These are phyloP conservation scores for Plectropomus leopardus DNA, from an alignment of 2,113 vertebrate genomes.

Conservation along the genomic window DNA sequence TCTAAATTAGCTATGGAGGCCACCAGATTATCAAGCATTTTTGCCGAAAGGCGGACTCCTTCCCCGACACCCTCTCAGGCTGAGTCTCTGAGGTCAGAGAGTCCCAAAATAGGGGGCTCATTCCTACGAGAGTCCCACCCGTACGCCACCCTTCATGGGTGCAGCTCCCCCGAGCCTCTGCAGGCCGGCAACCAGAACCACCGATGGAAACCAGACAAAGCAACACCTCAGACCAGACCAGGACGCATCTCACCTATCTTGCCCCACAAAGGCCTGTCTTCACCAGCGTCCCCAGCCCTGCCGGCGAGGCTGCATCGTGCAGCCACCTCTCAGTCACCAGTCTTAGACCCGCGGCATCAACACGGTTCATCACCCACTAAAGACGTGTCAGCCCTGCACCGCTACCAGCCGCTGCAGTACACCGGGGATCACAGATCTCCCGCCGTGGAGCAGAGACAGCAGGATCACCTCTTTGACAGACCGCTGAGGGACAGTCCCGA, in stretches of 20 bases:
- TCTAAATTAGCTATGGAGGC: slow-evolving; percentile 69
- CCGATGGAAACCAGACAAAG: slow-evolving; percentile 43
- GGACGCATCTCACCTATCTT: slow-evolving; percentile 46
- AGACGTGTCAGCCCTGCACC: slow-evolving; percentile 51
- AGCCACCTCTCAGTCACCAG: slow-evolving; percentile 49
- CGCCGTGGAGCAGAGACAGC: slow-evolving; percentile 24
- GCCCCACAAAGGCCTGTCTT: slow-evolving; percentile 35
- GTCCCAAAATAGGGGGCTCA: slow-evolving; percentile 41
- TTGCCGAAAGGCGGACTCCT: slow-evolving; percentile 62
- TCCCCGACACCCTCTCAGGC: slow-evolving; percentile 68
- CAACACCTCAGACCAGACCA: slow-evolving; percentile 40
- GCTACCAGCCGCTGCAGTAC: slow-evolving; percentile 67
- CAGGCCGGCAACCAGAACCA: slow-evolving; percentile 38
- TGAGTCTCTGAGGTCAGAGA: slow-evolving; percentile 64
- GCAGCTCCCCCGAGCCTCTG: slow-evolving; percentile 19
- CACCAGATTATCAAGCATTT: slow-evolving; percentile 62
- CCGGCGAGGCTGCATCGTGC: slow-evolving; percentile 43
- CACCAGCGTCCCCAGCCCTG: slow-evolving; percentile 55
- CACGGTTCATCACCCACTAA: background rate
- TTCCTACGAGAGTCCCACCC: slow-evolving; percentile 50
- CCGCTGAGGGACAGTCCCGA: slow-evolving; percentile 54
- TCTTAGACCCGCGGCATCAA: slow-evolving; percentile 60
- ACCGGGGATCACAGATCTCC: slow-evolving; percentile 44
- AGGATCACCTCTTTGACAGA: slow-evolving; percentile 35
- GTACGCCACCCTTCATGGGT: slow-evolving; percentile 26